Percentiles rank a stretch among this genome's conserved stretches.
Conservation (phyloP, 2,797 vertebrate genomes). For the Simalia tracyae region DNA sequence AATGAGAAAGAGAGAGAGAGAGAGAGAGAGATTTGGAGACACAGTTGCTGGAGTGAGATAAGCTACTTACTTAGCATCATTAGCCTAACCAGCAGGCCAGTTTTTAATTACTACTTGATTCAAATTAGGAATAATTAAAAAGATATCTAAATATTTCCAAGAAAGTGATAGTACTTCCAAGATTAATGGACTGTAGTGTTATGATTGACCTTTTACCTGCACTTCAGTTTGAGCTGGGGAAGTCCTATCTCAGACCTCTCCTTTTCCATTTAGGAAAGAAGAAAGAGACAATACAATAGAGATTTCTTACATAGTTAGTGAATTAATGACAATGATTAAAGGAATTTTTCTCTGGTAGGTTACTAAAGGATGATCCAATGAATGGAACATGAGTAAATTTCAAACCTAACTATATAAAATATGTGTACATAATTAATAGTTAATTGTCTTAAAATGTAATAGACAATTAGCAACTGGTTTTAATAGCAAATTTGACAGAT, state of each 20-base stretch:
- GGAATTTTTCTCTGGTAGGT: not conserved
- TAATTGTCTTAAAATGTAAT: not conserved
- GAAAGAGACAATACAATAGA: not conserved
- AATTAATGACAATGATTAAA: not conserved
- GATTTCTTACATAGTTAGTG: not conserved
- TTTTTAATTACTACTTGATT: conserved; percentile 18
- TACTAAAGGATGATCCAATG: not conserved
- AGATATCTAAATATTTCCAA: not conserved
- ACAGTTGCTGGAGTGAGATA: not conserved
- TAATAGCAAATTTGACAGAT: not conserved
- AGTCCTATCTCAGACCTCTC: not conserved
- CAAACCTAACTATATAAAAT: not conserved
- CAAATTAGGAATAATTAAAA: conserved; percentile 38
- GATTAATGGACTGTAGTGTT: conserved; percentile 2
- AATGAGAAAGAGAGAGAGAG: no score
- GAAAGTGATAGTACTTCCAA: conserved; percentile 7
- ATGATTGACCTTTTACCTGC: not conserved
- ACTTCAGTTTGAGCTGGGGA: not conserved
- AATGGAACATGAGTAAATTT: not conserved
- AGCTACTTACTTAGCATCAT: not conserved
- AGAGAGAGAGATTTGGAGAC: not conserved
- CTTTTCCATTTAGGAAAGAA: not conserved
- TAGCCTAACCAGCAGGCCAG: not conserved
- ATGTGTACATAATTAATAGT: not conserved
- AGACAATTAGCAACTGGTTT: not conserved